These are phyloP conservation scores for Mythimna lalbum DNA, from an alignment of 2,888 invertebrate genomes.

Conservation along the genomic window DNA sequence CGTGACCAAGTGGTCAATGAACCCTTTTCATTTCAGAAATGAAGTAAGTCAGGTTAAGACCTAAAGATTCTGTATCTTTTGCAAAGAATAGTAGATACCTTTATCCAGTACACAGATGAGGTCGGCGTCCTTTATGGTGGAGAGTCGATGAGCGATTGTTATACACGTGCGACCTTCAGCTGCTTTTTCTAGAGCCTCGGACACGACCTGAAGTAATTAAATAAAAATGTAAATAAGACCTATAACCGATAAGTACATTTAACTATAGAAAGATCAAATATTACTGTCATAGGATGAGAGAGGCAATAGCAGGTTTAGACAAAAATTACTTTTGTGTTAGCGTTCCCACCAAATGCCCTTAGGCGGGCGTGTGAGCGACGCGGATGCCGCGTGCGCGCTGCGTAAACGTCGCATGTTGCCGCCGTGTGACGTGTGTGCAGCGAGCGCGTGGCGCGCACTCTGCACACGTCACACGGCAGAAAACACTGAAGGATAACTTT, in stretches of 20 bases:
- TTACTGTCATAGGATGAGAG: too few species aligned
- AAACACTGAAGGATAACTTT: too few species aligned
- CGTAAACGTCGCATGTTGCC: too few species aligned
- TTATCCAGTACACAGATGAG: slow-evolving; percentile 95
- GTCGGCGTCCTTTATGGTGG: slow-evolving; percentile 95
- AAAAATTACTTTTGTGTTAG: too few species aligned
- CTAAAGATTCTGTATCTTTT: neutral
- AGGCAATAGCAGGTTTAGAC: too few species aligned
- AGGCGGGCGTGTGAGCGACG: too few species aligned
- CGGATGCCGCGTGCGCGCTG: too few species aligned
- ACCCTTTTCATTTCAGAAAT: neutral
- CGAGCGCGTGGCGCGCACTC: too few species aligned
- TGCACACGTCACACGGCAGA: too few species aligned
- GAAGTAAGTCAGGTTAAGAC: neutral
- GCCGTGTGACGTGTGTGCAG: too few species aligned
- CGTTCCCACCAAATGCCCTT: too few species aligned
- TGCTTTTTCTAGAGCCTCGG: slow-evolving; percentile 95
- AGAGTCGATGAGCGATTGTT: slow-evolving; percentile 96
- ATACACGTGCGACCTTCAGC: slow-evolving; percentile 95
- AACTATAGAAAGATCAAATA: neutral
- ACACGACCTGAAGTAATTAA: slow-evolving; percentile 91
- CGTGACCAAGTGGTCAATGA: neutral
- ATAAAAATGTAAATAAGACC: neutral
- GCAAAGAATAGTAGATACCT: slow-evolving; percentile 82
- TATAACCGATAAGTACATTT: too few species aligned